Evolutionary conservation across 2,888 invertebrate genomes (phyloP).

Genomic region (Deilephila elpenor): DNA sequence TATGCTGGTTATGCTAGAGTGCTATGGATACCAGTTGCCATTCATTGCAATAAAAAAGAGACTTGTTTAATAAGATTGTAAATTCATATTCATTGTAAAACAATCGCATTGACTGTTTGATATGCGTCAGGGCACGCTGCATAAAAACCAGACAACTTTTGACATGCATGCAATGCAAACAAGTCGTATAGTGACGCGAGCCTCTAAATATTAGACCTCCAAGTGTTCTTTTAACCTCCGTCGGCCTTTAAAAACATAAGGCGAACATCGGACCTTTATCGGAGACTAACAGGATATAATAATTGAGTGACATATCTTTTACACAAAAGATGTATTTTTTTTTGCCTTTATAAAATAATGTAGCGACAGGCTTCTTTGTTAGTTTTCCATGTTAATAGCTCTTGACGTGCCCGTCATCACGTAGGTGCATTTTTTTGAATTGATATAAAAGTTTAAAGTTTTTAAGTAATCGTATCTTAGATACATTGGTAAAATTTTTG

Average conservation of each 20-base stretch:
- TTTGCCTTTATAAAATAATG: background rate
- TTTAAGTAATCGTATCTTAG: too few relatives aligned
- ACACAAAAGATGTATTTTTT: background rate
- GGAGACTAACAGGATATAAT: background rate
- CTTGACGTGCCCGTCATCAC: too few relatives aligned
- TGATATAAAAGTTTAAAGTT: too few relatives aligned
- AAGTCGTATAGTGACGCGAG: background rate
- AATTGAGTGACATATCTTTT: background rate
- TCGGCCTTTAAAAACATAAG: background rate
- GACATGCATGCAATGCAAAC: slow-evolving; percentile 3
- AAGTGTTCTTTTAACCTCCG: slow-evolving; percentile 12
- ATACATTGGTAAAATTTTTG: too few relatives aligned
- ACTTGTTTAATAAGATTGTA: background rate
- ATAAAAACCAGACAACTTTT: background rate
- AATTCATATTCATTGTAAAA: background rate
- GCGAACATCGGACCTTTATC: background rate
- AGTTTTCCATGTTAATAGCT: too few relatives aligned
- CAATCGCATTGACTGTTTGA: background rate
- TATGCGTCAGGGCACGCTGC: background rate
- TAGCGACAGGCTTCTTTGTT: too few relatives aligned
- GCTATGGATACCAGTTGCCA: background rate
- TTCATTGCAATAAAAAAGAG: too few relatives aligned
- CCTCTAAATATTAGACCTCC: slow-evolving; percentile 13
- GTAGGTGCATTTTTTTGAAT: too few relatives aligned
- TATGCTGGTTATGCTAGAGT: background rate